Conservation (phyloP, 2,113 vertebrate genomes). For the Malurus elegans region DNA sequence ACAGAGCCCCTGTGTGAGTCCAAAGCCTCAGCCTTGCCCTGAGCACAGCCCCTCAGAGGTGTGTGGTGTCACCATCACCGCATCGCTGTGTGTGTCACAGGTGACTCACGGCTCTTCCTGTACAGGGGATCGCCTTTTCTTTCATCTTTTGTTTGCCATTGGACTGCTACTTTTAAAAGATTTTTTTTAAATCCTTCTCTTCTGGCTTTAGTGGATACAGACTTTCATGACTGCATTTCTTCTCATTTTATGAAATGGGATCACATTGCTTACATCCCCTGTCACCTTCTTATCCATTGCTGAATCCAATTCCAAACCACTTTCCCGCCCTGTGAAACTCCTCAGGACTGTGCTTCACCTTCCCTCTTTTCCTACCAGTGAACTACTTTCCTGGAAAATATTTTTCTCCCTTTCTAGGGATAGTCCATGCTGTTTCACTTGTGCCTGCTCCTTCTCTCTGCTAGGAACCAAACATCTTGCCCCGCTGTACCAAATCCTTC, state of each 20-base stretch:
- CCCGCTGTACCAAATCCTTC: not conserved
- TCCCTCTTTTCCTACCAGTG: not conserved
- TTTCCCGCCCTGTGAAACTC: not conserved
- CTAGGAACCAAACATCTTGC: not conserved
- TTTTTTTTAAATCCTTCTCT: not conserved
- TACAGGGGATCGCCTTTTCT: not conserved
- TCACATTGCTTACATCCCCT: not conserved
- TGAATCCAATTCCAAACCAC: not conserved
- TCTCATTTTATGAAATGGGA: not conserved
- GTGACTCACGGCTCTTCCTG: not conserved
- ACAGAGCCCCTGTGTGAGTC: not conserved
- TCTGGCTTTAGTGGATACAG: not conserved
- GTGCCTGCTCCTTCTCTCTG: not conserved
- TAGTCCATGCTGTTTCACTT: not conserved
- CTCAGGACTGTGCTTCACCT: not conserved
- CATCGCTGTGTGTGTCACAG: not conserved
- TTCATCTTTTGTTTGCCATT: not conserved
- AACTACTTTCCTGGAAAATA: not conserved
- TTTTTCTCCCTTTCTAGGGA: not conserved
- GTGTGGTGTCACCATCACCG: rapidly evolving
- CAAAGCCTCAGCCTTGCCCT: not conserved
- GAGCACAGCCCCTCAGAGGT: not conserved
- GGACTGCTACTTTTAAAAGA: not conserved
- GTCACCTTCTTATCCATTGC: not conserved
- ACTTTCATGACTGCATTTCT: not conserved